A percentile compares a stretch with the other conserved stretches of the same genome.
These are phyloP conservation scores for Dipus sagitta DNA, from an alignment of 2,797 vertebrate species.

Conservation along the genomic window DNA sequence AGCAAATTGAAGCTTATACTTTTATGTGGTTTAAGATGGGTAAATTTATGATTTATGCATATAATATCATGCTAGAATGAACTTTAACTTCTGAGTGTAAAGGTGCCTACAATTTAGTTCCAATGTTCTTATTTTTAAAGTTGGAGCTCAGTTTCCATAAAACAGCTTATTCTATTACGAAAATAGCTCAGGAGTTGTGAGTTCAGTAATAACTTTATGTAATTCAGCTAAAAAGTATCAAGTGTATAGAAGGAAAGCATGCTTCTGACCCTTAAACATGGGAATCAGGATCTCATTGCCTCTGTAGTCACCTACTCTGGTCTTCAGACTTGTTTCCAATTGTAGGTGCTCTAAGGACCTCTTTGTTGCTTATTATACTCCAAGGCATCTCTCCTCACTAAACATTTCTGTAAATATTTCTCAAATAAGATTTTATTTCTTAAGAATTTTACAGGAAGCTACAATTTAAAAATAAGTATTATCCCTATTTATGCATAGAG, in stretches of 20 bases:
- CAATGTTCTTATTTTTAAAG: conserved; percentile 56
- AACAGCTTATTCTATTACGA: not conserved
- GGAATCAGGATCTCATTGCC: conserved; percentile 39
- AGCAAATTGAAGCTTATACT: conserved; percentile 44
- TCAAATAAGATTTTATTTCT: conserved; percentile 49
- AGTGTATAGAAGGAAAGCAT: conserved; percentile 5
- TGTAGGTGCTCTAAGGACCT: not conserved
- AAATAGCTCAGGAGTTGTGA: conserved; percentile 4
- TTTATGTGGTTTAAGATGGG: conserved; percentile 15
- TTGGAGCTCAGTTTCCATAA: not conserved
- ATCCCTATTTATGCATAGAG: not conserved
- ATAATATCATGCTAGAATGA: not conserved
- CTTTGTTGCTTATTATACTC: conserved; percentile 39
- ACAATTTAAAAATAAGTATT: conserved; percentile 18
- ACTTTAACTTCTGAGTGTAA: conserved; percentile 18
- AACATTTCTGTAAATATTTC: conserved; percentile 37
- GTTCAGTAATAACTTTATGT: conserved; percentile 35
- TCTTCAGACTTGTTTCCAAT: conserved; percentile 41
- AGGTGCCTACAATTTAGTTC: not conserved
- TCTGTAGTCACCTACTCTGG: not conserved
- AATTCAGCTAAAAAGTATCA: conserved; percentile 30
- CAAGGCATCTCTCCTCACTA: not conserved
- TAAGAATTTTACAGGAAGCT: conserved; percentile 36
- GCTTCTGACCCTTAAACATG: conserved; percentile 14
- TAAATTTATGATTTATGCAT: conserved; percentile 36